These are phyloP conservation scores for Craterocephalus amniculus DNA, from an alignment of 2,797 vertebrate species.

Conservation along the genomic window DNA sequence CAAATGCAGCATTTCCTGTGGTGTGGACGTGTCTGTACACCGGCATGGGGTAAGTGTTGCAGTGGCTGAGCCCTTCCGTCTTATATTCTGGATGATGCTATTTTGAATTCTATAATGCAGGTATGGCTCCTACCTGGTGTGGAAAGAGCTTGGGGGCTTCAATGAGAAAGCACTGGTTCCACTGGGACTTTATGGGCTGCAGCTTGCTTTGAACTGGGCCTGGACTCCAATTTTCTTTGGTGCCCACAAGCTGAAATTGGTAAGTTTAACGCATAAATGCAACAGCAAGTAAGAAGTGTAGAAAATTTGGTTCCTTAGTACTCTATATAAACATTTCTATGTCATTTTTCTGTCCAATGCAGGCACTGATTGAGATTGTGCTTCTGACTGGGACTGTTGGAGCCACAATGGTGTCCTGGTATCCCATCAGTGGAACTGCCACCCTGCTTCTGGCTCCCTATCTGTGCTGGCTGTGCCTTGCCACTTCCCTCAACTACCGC, in stretches of 20 bases:
- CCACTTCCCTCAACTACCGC: conserved; percentile 85
- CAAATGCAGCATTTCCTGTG: conserved; percentile 81
- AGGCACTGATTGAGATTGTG: conserved; percentile 81
- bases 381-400: conserved; percentile 82
- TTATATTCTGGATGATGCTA: neutral
- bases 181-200: conserved; percentile 87
- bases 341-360: neutral
- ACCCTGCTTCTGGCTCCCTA: conserved; percentile 88
- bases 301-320: neutral
- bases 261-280: conserved; percentile 41
- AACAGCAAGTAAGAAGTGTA: neutral
- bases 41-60: conserved; percentile 82
- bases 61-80: neutral
- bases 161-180: conserved; percentile 84
- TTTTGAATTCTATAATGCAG: conserved; percentile 58
- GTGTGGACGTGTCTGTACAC: conserved; percentile 85
- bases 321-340: neutral
- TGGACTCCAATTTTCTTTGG: conserved; percentile 90
- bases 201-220: conserved; percentile 90
- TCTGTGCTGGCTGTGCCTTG: conserved; percentile 90
- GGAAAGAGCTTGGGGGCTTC: conserved; percentile 90
- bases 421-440: conserved; percentile 84
- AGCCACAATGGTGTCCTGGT: conserved; percentile 87
- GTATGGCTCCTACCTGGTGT: conserved; percentile 92
- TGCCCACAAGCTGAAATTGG: conserved; percentile 85